These are phyloP conservation scores for Sarcoramphus papa DNA, from an alignment of 2,797 vertebrate genomes.

Conservation along the genomic window DNA sequence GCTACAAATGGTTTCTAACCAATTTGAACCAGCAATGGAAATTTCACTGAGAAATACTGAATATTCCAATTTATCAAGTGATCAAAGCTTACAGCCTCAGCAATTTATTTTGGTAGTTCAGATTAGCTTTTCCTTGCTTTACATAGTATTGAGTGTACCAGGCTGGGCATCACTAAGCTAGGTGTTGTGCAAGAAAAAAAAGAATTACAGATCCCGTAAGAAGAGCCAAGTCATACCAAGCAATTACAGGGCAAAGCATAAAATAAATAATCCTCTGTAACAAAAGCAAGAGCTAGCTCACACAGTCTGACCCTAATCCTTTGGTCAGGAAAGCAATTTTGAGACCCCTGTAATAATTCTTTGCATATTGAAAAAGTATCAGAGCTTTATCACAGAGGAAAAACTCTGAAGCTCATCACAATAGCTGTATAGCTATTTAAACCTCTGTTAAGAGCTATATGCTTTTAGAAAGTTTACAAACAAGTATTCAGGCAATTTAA, in stretches of 20 bases:
- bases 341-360: not conserved
- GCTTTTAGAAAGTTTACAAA: constrained; percentile 5
- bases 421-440: not conserved
- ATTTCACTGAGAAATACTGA: not conserved
- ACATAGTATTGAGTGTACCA: not conserved
- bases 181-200: not conserved
- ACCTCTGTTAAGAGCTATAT: not conserved
- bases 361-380: not conserved
- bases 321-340: not conserved
- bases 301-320: not conserved
- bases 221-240: not conserved
- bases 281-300: not conserved
- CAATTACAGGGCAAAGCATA: not conserved
- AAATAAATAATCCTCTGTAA: not conserved
- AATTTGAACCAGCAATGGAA: not conserved
- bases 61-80: not conserved
- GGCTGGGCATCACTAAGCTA: not conserved
- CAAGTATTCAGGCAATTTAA: not conserved
- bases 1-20: not conserved
- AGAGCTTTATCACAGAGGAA: not conserved
- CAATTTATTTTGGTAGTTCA: not conserved
- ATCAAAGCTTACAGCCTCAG: not conserved
- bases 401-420: not conserved
- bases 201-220: not conserved
- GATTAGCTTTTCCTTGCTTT: not conserved